Evolutionary conservation across 1,140 invertebrate species (phyloP).

Genomic region (Zaprionus africanus): DNA sequence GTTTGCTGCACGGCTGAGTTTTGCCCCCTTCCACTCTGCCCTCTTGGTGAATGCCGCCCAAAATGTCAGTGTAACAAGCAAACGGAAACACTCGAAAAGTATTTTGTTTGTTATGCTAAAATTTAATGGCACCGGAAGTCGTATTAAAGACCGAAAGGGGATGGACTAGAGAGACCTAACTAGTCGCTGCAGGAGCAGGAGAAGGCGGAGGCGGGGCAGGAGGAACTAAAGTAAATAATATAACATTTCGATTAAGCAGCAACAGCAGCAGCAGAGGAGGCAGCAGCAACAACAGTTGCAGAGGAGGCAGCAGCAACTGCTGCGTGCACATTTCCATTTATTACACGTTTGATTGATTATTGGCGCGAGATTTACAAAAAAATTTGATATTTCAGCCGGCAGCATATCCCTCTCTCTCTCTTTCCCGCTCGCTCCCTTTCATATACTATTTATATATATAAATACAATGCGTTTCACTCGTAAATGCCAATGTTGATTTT

Average conservation of each 20-base stretch:
- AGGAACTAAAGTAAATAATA: slow-evolving; percentile 32
- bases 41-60: slow-evolving; percentile 22
- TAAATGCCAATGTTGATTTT: slow-evolving; percentile 78
- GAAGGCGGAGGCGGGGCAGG: not conserved
- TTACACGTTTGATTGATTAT: slow-evolving; percentile 80
- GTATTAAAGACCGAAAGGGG: slow-evolving; percentile 63
- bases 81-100: slow-evolving; percentile 78
- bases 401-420: not conserved
- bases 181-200: not conserved
- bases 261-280: not conserved
- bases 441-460: slow-evolving; percentile 34
- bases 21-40: not conserved
- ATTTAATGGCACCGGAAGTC: slow-evolving; percentile 79
- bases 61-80: slow-evolving; percentile 79
- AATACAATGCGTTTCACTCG: slow-evolving; percentile 72
- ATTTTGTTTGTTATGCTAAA: slow-evolving; percentile 82
- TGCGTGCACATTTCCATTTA: slow-evolving; percentile 67
- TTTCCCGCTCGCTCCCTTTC: not conserved
- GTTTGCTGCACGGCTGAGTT: slow-evolving; percentile 34
- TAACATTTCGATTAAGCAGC: slow-evolving; percentile 31
- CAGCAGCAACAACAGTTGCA: slow-evolving; percentile 3
- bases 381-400: slow-evolving; percentile 13
- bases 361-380: slow-evolving; percentile 47
- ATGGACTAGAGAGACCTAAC: not conserved
- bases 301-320: not conserved